Evolutionary conservation across 2,113 vertebrate species (phyloP).

Genomic region (Chunga burmeisteri): DNA sequence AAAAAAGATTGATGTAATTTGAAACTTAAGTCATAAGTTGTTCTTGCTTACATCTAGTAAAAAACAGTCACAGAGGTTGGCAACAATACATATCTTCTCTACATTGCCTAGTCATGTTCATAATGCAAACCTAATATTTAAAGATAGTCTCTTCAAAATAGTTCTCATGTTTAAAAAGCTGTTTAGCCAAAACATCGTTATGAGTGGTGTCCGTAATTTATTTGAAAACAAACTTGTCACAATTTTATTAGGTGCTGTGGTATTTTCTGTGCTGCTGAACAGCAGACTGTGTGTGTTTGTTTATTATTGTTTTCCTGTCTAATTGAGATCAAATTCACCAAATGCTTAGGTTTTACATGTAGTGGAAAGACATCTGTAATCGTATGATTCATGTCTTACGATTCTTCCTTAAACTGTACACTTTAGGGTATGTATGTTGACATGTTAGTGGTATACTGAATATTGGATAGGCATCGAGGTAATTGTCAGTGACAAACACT

Average conservation of each 20-base stretch:
- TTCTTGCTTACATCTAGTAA: background rate
- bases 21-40: background rate
- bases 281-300: background rate
- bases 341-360: background rate
- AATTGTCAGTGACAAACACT: conserved; percentile 41
- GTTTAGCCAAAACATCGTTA: background rate
- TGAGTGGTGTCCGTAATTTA: background rate
- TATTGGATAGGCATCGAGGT: background rate
- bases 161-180: background rate
- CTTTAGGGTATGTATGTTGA: conserved; percentile 12
- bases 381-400: background rate
- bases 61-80: background rate
- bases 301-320: background rate
- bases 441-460: background rate
- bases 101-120: background rate
- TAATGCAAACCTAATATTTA: background rate
- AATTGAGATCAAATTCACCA: background rate
- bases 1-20: background rate
- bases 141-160: background rate
- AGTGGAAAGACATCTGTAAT: background rate
- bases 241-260: background rate
- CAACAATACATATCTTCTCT: background rate
- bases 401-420: background rate
- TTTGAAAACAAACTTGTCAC: background rate
- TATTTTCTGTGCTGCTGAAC: background rate